phyloP scores from a whole-genome alignment of 2,797 vertebrate species.

The Tokudaia tokunoshimensis region DNA sequence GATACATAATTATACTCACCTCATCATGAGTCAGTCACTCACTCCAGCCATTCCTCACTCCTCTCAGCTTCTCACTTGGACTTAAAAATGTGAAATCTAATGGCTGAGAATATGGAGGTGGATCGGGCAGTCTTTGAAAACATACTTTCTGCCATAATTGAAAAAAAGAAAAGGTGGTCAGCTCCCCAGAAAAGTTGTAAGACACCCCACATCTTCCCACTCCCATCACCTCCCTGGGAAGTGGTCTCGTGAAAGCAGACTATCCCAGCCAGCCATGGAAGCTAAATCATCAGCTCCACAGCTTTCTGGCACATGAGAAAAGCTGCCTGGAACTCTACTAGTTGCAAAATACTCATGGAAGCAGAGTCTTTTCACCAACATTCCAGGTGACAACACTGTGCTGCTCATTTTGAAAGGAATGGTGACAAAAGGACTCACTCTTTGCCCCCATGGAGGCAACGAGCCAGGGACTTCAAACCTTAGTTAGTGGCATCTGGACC shows the following conservation, averaged over 20 bases:
- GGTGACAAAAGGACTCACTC: not conserved
- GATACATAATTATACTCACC: not conserved
- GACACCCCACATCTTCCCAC: not conserved
- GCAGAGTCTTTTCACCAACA: not conserved
- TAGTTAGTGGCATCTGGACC: not conserved
- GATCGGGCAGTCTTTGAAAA: not conserved
- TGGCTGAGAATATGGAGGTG: accelerated
- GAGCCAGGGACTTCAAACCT: not conserved
- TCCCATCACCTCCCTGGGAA: not conserved
- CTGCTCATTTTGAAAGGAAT: not conserved
- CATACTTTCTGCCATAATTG: not conserved
- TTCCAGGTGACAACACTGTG: not conserved
- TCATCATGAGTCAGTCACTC: not conserved
- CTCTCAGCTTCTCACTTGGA: not conserved
- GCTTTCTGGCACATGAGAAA: not conserved
- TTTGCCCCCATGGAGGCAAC: not conserved
- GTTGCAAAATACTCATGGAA: not conserved
- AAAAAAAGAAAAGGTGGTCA: not conserved
- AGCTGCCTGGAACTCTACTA: not conserved
- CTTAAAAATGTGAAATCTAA: not conserved
- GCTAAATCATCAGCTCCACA: too few species aligned
- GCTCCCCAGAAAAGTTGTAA: not conserved
- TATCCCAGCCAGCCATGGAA: not conserved
- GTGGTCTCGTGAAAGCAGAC: not conserved
- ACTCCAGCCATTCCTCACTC: not conserved